Evolutionary conservation across 2,113 vertebrate species (phyloP), one percentile per base, ranked within the genome.

Genomic region (Lota lota): DNA sequence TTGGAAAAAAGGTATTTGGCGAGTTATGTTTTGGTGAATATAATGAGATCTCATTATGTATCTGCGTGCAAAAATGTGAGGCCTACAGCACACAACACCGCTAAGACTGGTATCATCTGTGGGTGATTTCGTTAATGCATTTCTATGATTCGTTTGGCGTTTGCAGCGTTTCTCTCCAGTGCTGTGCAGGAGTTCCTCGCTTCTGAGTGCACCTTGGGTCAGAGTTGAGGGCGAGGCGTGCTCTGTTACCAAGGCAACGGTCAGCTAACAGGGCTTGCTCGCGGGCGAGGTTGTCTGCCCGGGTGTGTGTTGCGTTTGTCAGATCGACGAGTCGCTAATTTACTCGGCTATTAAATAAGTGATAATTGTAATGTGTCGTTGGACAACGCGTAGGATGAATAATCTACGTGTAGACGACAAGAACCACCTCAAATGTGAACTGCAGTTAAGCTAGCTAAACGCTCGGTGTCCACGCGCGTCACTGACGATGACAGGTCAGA

Each of bases 221-320:
- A 91, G 81, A 82, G 90, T 59, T 90, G 78, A 90, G 83, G 90
- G 81, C 85, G 85, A 89, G 84, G 86, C 88, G 90, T 90, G 87
- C 85, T 85, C 79, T 71, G 92, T 93, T 91, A 82, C 89, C 91
- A 89, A 70, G 91, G 91, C 85, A 79, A 91, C 84, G 82, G 85
- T 78, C 82, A 85, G 81, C 83, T 74, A 88, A 88, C 79, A 89
- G 84, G 87, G 84, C 82, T 79, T 8, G 76, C 80, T 73, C 78
- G 64, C 28, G 36, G 53, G 50, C 17, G 17, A 12, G 53, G 5
- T 17, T 56, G 17, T 56, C 16, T 18, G 40, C 12, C 10, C 12
- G 40, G 8, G 40, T 47, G 40, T 12, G 40, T 47, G 40, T 12
- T 47, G 40, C 40, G 40, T 47, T 47, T 47, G 40, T 47, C 40